These are phyloP conservation scores for Dendrocincla fuliginosa DNA, from an alignment of 2,797 vertebrate genomes.

Conservation along the genomic window DNA sequence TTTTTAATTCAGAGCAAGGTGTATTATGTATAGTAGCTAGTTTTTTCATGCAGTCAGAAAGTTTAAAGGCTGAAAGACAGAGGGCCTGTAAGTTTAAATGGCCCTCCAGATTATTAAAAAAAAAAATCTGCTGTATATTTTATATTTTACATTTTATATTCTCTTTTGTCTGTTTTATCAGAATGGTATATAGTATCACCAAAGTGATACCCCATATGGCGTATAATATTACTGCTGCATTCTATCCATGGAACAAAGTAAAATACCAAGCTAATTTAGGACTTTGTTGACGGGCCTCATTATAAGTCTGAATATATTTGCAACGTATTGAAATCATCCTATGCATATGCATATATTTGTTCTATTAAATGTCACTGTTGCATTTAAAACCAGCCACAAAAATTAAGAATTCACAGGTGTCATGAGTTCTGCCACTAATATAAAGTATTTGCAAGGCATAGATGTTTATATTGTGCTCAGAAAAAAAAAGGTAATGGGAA, in stretches of 20 bases:
- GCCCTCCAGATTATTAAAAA: background rate
- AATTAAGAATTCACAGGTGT: background rate
- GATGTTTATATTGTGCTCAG: background rate
- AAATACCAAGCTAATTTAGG: background rate
- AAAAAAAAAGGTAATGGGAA: fast-evolving
- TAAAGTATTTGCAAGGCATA: background rate
- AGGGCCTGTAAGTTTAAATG: background rate
- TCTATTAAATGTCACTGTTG: background rate
- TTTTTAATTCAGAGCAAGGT: background rate
- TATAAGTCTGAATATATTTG: background rate
- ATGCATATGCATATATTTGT: background rate
- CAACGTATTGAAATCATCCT: background rate
- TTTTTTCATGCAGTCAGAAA: background rate
- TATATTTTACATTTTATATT: background rate
- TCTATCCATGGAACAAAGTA: background rate
- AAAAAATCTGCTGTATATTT: background rate
- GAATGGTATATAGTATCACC: background rate
- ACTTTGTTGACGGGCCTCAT: background rate
- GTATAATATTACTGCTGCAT: background rate
- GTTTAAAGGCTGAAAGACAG: background rate
- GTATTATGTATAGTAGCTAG: background rate
- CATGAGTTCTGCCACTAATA: background rate
- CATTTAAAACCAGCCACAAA: background rate
- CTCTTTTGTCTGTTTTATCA: background rate
- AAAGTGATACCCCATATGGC: background rate